phyloP scores from a whole-genome alignment of 2,113 vertebrate species.

The Bucco capensis region DNA sequence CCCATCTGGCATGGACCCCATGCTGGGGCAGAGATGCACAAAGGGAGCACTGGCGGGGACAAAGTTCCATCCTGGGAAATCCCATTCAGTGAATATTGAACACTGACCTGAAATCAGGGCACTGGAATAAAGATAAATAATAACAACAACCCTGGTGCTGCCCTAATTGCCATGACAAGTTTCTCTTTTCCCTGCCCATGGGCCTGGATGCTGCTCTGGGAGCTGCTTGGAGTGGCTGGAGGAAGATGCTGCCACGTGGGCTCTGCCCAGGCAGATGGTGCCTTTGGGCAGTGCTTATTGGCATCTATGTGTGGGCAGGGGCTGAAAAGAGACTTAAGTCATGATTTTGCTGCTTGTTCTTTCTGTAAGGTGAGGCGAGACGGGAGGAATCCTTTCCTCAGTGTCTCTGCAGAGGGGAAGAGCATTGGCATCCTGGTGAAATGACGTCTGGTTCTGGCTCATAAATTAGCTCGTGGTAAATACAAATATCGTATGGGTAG shows the following conservation, averaged over 20 bases:
- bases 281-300: background rate
- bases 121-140: background rate
- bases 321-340: background rate
- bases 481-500: background rate
- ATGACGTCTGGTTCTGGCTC: background rate
- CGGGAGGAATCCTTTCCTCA: background rate
- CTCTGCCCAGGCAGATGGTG: background rate
- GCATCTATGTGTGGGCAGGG: background rate
- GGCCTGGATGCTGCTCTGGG: fast-evolving
- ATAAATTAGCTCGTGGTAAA: background rate
- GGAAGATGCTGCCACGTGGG: background rate
- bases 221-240: fast-evolving
- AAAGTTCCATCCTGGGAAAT: background rate
- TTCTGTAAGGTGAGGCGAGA: background rate
- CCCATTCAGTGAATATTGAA: background rate
- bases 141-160: fast-evolving
- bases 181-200: background rate
- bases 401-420: background rate
- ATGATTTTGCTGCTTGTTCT: background rate
- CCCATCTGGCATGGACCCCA: fast-evolving
- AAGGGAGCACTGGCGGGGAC: background rate
- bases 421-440: background rate
- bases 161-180: background rate
- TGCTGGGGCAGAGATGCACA: fast-evolving
- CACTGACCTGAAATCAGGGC: background rate